These are phyloP conservation scores for Sebastes flavidus DNA, from an alignment of 2,797 vertebrate genomes.

Conservation along the genomic window DNA sequence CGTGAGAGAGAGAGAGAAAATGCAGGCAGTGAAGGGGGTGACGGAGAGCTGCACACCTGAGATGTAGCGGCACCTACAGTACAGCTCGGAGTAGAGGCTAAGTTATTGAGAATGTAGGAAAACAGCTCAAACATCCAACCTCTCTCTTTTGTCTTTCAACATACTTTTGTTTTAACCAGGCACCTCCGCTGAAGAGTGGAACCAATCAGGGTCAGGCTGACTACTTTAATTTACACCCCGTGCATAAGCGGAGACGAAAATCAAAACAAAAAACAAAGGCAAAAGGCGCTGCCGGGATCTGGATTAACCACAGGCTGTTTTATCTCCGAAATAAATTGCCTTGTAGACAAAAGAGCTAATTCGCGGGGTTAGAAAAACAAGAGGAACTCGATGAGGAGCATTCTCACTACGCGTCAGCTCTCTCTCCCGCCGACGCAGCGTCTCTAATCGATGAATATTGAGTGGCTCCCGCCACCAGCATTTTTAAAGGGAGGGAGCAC, in stretches of 20 bases:
- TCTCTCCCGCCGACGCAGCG: slow-evolving; percentile 52
- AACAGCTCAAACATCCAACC: neutral
- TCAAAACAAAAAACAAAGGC: slow-evolving; percentile 58
- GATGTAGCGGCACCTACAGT: neutral
- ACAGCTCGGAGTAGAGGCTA: neutral
- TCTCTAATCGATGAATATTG: slow-evolving; percentile 80
- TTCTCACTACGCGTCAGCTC: slow-evolving; percentile 44
- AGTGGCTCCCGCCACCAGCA: slow-evolving; percentile 72
- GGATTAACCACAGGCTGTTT: slow-evolving; percentile 73
- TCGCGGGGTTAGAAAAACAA: slow-evolving; percentile 62
- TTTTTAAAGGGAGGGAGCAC: slow-evolving; percentile 59
- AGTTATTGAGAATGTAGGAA: neutral
- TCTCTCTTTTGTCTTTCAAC: slow-evolving; percentile 39
- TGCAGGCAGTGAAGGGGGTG: neutral
- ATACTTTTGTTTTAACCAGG: neutral
- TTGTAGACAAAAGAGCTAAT: slow-evolving; percentile 74
- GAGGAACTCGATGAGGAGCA: slow-evolving; percentile 50
- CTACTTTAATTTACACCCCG: slow-evolving; percentile 53
- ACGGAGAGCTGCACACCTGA: neutral
- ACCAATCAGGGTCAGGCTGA: slow-evolving; percentile 56
- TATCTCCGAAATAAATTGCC: slow-evolving; percentile 75
- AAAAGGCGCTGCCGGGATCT: slow-evolving; percentile 36
- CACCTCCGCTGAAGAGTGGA: slow-evolving; percentile 27
- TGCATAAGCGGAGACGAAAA: slow-evolving; percentile 46
- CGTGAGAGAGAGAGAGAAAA: neutral